Conservation (phyloP, 2,888 invertebrate species). For the Pristionchus maxplancki region DNA sequence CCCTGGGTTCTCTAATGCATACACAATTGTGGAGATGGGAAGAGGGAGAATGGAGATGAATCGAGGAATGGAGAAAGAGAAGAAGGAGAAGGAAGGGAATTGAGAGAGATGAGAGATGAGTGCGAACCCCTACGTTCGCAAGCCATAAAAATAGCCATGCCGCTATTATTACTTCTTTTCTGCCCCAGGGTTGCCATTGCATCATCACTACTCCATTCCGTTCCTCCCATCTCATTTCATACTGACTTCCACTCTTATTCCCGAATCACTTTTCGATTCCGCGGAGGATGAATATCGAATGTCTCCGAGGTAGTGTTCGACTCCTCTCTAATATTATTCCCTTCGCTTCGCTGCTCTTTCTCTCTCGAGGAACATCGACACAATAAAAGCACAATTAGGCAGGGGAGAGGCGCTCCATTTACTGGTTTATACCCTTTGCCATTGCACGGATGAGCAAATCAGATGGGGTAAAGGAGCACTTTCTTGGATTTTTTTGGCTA, state of each 20-base stretch:
- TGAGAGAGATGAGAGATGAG: conserved; percentile 49
- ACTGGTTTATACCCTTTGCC: not conserved
- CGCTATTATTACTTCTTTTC: not conserved
- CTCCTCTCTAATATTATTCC: not conserved
- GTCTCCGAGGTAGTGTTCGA: not conserved
- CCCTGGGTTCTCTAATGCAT: conserved; percentile 24
- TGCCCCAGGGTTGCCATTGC: not conserved
- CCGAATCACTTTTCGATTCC: conserved; percentile 20
- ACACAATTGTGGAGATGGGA: conserved; percentile 21
- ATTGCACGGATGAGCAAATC: not conserved
- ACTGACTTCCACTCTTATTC: conserved; percentile 8
- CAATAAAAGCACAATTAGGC: conserved; percentile 14
- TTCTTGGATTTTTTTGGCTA: not conserved
- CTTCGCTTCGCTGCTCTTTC: not conserved
- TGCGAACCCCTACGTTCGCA: not conserved
- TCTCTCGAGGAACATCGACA: not conserved
- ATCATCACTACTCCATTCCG: conserved; percentile 15
- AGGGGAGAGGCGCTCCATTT: conserved; percentile 1
- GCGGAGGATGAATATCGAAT: not conserved
- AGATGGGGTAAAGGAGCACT: not conserved
- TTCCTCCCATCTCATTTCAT: not conserved
- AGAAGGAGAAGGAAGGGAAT: conserved; percentile 46
- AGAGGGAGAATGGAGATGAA: conserved; percentile 4
- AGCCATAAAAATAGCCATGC: conserved; percentile 4
- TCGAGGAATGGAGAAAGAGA: conserved; percentile 21